Evolutionary conservation across 2,888 invertebrate species (phyloP), one percentile per base, ranked within the genome.

Genomic region (Drosophila hawaiiensis): DNA sequence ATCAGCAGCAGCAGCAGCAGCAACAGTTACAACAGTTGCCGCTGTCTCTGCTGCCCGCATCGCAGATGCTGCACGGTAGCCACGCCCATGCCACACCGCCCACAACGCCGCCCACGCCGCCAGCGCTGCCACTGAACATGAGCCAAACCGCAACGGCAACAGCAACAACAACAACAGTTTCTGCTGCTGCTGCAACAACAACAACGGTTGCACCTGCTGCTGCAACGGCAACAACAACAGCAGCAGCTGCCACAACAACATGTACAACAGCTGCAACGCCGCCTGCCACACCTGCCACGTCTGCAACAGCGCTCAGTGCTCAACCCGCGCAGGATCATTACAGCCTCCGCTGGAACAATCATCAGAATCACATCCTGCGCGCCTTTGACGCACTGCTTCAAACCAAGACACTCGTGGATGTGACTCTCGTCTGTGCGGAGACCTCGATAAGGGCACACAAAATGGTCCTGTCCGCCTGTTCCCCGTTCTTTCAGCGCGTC

Each of bases 291-390:
- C 79, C 86, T 39, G 78, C 81, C 70, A 80, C 83, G 52, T 80
- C 76, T 50, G 70, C 84, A 16, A 68, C 84, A n/a, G 55, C 76
- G 29, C 54, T 55, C 12, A 72, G 62, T 0, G 61, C 70, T 16
- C 47, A 25, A 47, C 93, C 94, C 90, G 63, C 86, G 22, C 95
- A 97, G 94, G 97, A 97, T 92, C 97, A 97, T 94, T 98, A 97
- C 94, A 97, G 97, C 92, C 95, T 98, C 91, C 95, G 97, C 94
- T 98, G 98, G 98, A 97, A 97, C 95, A 98, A 98, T 94, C 98
- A 98, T 94, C 97, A 97, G 93, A 95, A 95, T 84, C 97, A 98
- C 94, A 96, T 98, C 92, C 95, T 98, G 84, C 95, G 96, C 90
- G 96, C 98, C 61, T 98, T 98, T 94, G 98, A 97, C 92, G 96